Percentiles rank a stretch among this genome's conserved stretches.
Conservation (phyloP, 2,888 invertebrate genomes). For the Dynastes tityus region DNA sequence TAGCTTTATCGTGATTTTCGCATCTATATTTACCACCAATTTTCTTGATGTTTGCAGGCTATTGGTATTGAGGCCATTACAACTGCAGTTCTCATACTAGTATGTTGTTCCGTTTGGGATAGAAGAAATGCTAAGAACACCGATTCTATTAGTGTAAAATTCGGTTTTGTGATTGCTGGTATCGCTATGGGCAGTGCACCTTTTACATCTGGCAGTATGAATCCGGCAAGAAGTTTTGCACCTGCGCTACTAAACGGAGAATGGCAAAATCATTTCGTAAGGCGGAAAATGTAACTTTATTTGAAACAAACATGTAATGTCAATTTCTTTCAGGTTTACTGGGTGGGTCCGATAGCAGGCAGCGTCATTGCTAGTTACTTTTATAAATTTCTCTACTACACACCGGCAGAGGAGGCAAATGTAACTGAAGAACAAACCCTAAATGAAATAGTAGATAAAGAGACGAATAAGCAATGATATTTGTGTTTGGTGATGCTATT, state of each 20-base stretch:
- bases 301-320: conserved; percentile 10
- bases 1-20: too few species aligned
- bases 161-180: conserved; percentile 78
- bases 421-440: conserved; percentile 77
- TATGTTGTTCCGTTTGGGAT: conserved; percentile 84
- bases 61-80: conserved; percentile 77
- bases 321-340: conserved; percentile 65
- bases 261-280: conserved; percentile 68
- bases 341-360: conserved; percentile 67
- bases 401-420: conserved; percentile 23
- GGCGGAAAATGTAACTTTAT: background rate
- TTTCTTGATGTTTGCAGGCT: conserved; percentile 69
- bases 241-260: conserved; percentile 79
- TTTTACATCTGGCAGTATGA: conserved; percentile 79
- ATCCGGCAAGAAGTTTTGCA: conserved; percentile 78
- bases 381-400: conserved; percentile 59
- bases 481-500: background rate
- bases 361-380: conserved; percentile 63
- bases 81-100: conserved; percentile 77
- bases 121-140: conserved; percentile 77
- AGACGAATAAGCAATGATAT: conserved; percentile 14
- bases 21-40: too few species aligned
- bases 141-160: conserved; percentile 79
- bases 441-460: conserved; percentile 43
- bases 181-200: conserved; percentile 79